phyloP scores from a whole-genome alignment of 2,888 invertebrate species.

The Mesochorus sp. region DNA sequence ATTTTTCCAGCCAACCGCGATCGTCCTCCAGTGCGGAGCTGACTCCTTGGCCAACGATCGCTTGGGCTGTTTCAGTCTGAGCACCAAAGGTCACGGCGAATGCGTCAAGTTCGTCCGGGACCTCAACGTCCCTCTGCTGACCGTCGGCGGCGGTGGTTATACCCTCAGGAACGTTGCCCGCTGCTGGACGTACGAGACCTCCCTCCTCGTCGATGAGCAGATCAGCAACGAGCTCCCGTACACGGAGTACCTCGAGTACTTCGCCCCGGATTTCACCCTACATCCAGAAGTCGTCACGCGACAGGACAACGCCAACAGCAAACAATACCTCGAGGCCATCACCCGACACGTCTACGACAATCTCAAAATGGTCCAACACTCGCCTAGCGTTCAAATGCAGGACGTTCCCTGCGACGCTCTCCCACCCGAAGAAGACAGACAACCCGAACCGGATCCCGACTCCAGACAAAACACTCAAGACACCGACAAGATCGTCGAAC shows the following conservation, averaged over 20 bases:
- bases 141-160: conserved; percentile 93
- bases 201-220: conserved; percentile 94
- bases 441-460: conserved; percentile 93
- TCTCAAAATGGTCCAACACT: conserved; percentile 95
- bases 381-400: conserved; percentile 99
- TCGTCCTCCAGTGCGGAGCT: conserved; percentile 98
- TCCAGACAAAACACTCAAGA: conserved; percentile 90
- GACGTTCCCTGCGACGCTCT: conserved; percentile 94
- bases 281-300: conserved; percentile 95
- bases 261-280: conserved; percentile 97
- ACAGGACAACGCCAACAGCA: conserved; percentile 96
- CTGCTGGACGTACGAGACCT: conserved; percentile 99
- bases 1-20: conserved; percentile 97
- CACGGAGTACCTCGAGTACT: conserved; percentile 98
- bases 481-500: conserved; percentile 91
- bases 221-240: conserved; percentile 97
- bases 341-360: conserved; percentile 95
- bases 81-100: conserved; percentile 97
- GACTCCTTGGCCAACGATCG: conserved; percentile 98
- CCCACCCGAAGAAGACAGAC: conserved; percentile 87
- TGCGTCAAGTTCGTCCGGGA: conserved; percentile 98
- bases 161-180: conserved; percentile 98
- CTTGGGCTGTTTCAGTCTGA: conserved; percentile 97
- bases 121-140: conserved; percentile 94
- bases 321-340: conserved; percentile 97